Percentiles rank a stretch among this genome's conserved stretches.
These are phyloP conservation scores for Amphiura filiformis DNA, from an alignment of 35 echinoderm and acorn worm species.

Conservation along the genomic window DNA sequence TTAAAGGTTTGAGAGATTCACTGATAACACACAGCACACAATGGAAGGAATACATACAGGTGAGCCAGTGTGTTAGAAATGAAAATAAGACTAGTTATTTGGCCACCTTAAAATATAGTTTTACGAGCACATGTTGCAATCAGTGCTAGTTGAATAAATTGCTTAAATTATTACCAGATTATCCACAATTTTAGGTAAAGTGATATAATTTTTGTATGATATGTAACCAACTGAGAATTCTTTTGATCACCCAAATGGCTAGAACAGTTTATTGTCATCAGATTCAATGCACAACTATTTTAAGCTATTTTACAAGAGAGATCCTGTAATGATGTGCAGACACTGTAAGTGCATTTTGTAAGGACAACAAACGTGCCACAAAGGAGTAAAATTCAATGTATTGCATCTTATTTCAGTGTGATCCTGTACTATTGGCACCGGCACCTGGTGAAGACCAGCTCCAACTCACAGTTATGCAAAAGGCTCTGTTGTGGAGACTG, in stretches of 20 bases:
- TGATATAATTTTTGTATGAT: no score
- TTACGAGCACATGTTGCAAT: not conserved
- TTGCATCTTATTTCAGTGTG: conserved; percentile 30
- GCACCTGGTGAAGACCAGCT: conserved; percentile 61
- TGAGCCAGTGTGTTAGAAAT: not conserved
- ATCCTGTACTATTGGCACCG: conserved; percentile 74
- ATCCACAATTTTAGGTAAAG: no score
- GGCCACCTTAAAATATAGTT: not conserved
- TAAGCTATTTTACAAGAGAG: not conserved
- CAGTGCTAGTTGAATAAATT: not conserved
- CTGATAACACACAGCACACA: conserved; percentile 62
- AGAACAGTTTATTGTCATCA: no score
- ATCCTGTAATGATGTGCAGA: no score
- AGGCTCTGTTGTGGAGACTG: conserved; percentile 82
- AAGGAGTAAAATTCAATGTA: not conserved
- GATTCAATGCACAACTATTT: no score
- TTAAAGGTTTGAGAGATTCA: conserved; percentile 60
- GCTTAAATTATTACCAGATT: not conserved
- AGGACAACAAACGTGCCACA: not conserved
- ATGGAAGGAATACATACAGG: conserved; percentile 93
- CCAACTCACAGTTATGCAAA: conserved; percentile 70
- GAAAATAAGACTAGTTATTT: not conserved
- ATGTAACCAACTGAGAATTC: no score
- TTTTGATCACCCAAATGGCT: no score
- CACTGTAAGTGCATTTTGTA: no score